phyloP scores from a whole-genome alignment of 1,140 invertebrate species.

The Ceratina calcarata region DNA sequence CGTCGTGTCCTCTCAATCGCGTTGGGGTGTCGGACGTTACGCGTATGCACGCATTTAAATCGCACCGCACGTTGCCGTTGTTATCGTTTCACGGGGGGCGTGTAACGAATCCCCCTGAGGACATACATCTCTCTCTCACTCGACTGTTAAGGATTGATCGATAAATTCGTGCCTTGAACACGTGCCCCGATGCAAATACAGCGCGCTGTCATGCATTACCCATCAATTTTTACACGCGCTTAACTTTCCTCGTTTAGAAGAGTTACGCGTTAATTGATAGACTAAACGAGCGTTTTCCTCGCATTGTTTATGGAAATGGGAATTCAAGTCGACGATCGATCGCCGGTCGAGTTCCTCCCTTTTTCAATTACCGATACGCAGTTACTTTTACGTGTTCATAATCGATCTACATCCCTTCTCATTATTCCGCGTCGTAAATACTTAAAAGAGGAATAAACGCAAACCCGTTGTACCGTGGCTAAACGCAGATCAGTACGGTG shows the following conservation, averaged over 20 bases:
- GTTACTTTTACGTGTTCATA: constrained; percentile 36
- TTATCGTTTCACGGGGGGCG: constrained; percentile 30
- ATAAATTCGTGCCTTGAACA: constrained; percentile 32
- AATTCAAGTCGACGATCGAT: constrained; percentile 17
- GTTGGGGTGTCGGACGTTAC: constrained; percentile 39
- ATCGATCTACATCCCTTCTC: constrained; percentile 32
- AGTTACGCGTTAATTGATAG: not conserved
- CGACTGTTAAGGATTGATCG: constrained; percentile 44
- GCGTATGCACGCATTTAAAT: constrained; percentile 51
- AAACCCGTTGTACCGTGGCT: not conserved
- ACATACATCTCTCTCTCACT: not conserved
- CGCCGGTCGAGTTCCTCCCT: constrained; percentile 24
- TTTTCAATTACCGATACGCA: constrained; percentile 34
- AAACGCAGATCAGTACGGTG: constrained; percentile 3
- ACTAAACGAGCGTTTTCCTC: not conserved
- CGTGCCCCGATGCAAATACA: not conserved
- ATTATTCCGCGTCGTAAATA: constrained; percentile 34
- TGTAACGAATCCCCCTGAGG: constrained; percentile 25
- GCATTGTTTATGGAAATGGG: not conserved
- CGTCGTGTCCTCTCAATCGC: not conserved
- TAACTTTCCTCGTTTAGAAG: not conserved
- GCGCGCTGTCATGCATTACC: no score
- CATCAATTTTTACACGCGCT: not conserved
- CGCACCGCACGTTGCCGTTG: constrained; percentile 7
- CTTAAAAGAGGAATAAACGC: constrained; percentile 39